A percentile compares a stretch with the other conserved stretches of the same genome.
These are phyloP conservation scores for Chiridota heheva DNA, from an alignment of 35 echinoderm and acorn worm genomes.

Conservation along the genomic window DNA sequence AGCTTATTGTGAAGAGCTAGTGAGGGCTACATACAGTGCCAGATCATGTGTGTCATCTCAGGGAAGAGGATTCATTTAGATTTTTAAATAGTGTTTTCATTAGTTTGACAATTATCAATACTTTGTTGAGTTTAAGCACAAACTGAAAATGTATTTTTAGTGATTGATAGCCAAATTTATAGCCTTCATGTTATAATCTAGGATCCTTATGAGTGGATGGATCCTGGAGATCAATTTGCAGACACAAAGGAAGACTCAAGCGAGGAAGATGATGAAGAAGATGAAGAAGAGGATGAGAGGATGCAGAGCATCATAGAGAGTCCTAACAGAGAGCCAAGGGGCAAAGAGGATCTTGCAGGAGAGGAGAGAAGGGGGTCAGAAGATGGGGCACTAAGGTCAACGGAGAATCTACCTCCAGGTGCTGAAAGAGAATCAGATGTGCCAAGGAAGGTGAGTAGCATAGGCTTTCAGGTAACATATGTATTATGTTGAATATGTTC, in stretches of 20 bases:
- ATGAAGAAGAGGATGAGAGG: constrained; percentile 16
- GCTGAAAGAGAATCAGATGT: background rate
- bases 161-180: no score
- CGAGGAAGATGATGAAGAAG: constrained; percentile 38
- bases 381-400: background rate
- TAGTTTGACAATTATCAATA: no score
- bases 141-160: no score
- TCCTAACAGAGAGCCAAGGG: background rate
- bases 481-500: no score
- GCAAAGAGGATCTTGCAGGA: background rate
- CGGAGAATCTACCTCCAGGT: constrained; percentile 1
- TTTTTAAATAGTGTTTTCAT: no score
- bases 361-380: no score
- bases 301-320: constrained; percentile 23
- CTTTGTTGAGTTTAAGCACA: no score
- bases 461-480: no score
- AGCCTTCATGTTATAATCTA: constrained; percentile 1
- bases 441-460: constrained; percentile 27
- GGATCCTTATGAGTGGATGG: constrained; percentile 78
- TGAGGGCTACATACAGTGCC: no score
- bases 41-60: no score
- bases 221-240: constrained; percentile 44
- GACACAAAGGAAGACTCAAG: constrained; percentile 18
- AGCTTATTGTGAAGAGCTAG: no score
- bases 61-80: no score